Evolutionary conservation across 2,797 vertebrate genomes (phyloP), one percentile per base, ranked within the genome.

Genomic region (Peromyscus attwateri): DNA sequence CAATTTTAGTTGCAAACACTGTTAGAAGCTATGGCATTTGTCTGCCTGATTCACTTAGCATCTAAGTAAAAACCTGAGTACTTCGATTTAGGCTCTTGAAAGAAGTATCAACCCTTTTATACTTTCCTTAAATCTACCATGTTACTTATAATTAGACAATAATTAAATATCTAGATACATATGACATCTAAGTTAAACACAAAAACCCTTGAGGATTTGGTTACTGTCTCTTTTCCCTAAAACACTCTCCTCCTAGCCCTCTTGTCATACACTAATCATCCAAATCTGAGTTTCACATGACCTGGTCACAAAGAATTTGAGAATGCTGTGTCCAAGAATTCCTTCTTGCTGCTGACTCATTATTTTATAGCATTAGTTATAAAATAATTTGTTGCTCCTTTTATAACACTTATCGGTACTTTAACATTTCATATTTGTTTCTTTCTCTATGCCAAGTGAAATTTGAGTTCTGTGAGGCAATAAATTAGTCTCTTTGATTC

Each of bases 1-100:
- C 23, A 31, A 76, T 91, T 94, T 95, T 87, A 62, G 16, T 55
- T 66, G 55, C 60, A 89, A 96, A 92, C 7, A 9, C n/a, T 81
- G 4, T 16, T 11, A 64, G 40, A 9, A 82, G 37, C 66, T 73
- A 82, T 37, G 29, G 87, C 49, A 68, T 31, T 25, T 73, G 8
- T 57, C 19, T 43, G 55, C 62, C 52, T 81, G 11, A 95, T 46
- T 94, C 73, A 89, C n/a, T 70, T 71, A 29, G 75, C 19, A 84
- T 46, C 14, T 27, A 89, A 71, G 3, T 85, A 71, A 71, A 93
- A 31, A 4, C 82, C 57, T 92, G 34, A 73, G 23, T 84, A 70
- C 80, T 79, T 94, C 71, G 79, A 49, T 37, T 66, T 83, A 83
- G 31, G 2, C 5, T 92, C 21, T 73, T 43, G 57, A 29, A 6